Percentiles rank a stretch among this genome's conserved stretches.
Evolutionary conservation across 2,888 invertebrate species (phyloP).

Genomic region (Mycogona germanica): DNA sequence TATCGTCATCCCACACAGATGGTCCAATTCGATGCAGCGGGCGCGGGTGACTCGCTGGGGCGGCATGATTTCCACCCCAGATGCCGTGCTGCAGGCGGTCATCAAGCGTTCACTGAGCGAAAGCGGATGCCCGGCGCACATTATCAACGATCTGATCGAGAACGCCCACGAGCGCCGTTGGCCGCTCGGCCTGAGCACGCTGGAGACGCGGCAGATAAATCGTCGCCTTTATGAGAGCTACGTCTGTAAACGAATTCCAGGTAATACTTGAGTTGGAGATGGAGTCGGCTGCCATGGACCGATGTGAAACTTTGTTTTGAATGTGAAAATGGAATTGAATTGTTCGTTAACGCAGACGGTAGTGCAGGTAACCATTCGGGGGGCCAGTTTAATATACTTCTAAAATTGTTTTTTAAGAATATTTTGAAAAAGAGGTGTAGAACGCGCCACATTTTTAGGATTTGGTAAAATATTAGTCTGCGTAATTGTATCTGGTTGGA

Average conservation of each 20-base stretch:
- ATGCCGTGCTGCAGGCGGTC: slow-evolving; percentile 83
- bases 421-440: too few species aligned
- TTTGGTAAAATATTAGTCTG: too few species aligned
- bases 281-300: background rate
- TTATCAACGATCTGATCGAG: slow-evolving; percentile 90
- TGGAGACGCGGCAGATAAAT: slow-evolving; percentile 90
- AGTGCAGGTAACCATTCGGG: too few species aligned
- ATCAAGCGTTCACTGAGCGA: slow-evolving; percentile 85
- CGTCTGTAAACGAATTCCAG: slow-evolving; percentile 85
- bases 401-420: too few species aligned
- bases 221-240: slow-evolving; percentile 88
- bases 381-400: too few species aligned
- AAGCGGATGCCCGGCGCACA: slow-evolving; percentile 86
- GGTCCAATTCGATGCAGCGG: slow-evolving; percentile 68
- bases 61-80: slow-evolving; percentile 96
- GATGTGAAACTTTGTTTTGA: background rate
- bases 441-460: too few species aligned
- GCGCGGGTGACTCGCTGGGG: slow-evolving; percentile 94
- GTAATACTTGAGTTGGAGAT: slow-evolving; percentile 25
- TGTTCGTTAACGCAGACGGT: too few species aligned
- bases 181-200: slow-evolving; percentile 79
- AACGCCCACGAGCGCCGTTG: slow-evolving; percentile 93
- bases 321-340: background rate
- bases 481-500: background rate
- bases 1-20: slow-evolving; percentile 42